Conservation (phyloP, 1,140 invertebrate species). For the Procambarus clarkii region DNA sequence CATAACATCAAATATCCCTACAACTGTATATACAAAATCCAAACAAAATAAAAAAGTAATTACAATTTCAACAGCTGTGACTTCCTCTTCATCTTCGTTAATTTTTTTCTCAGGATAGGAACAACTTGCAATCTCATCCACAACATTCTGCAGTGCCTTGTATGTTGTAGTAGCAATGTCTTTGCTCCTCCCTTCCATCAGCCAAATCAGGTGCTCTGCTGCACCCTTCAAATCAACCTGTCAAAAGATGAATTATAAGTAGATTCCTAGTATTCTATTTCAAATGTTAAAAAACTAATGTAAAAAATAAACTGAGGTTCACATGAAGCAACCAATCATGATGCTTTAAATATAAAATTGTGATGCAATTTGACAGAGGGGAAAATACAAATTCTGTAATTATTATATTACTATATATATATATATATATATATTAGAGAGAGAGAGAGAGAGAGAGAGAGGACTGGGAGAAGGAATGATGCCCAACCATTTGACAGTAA, state of each 20-base stretch:
- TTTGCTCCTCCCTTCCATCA: slow-evolving; percentile 48
- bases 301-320: background rate
- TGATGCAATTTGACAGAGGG: too few relatives aligned
- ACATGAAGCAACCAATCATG: background rate
- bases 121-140: slow-evolving; percentile 52
- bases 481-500: too few relatives aligned
- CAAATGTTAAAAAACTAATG: background rate
- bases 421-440: too few relatives aligned
- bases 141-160: slow-evolving; percentile 43
- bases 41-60: background rate
- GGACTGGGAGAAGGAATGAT: too few relatives aligned
- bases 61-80: background rate
- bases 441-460: too few relatives aligned
- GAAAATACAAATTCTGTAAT: too few relatives aligned
- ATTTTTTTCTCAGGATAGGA: slow-evolving; percentile 50
- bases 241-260: background rate
- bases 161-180: slow-evolving; percentile 51
- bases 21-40: too few relatives aligned
- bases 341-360: background rate
- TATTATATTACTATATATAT: too few relatives aligned
- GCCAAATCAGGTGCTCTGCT: slow-evolving; percentile 43
- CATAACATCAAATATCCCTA: too few relatives aligned
- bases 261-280: background rate
- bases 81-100: slow-evolving; percentile 21
- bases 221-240: slow-evolving; percentile 49